These are phyloP conservation scores for Phylloscopus collybita DNA, from an alignment of 2,797 vertebrate genomes.

Conservation along the genomic window DNA sequence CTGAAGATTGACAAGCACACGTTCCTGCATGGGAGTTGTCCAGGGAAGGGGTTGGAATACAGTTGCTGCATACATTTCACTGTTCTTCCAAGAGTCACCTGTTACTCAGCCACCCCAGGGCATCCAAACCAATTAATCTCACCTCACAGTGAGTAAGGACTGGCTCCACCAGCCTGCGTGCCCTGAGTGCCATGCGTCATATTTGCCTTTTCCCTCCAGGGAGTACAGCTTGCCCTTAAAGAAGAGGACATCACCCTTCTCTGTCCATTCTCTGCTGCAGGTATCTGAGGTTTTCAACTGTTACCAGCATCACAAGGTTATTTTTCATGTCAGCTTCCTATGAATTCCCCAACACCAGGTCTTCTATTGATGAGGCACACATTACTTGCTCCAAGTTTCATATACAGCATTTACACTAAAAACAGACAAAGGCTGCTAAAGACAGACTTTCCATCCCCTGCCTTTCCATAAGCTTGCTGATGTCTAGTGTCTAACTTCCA, in stretches of 20 bases:
- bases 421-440: background rate
- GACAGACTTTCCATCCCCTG: background rate
- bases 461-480: background rate
- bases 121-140: background rate
- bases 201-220: background rate
- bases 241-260: background rate
- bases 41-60: background rate
- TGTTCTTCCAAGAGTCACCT: background rate
- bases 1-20: background rate
- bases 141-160: accelerated
- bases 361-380: background rate
- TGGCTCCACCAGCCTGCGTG: background rate
- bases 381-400: accelerated
- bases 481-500: background rate
- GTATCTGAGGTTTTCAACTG: background rate
- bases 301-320: background rate
- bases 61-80: background rate
- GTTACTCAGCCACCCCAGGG: background rate
- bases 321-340: background rate
- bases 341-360: background rate
- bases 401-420: background rate
- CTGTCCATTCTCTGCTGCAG: background rate
- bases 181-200: too few species aligned
- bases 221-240: background rate
- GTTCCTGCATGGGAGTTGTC: background rate